These are phyloP conservation scores for Opisthograptis luteolata DNA, from an alignment of 2,888 invertebrate species.

Conservation along the genomic window DNA sequence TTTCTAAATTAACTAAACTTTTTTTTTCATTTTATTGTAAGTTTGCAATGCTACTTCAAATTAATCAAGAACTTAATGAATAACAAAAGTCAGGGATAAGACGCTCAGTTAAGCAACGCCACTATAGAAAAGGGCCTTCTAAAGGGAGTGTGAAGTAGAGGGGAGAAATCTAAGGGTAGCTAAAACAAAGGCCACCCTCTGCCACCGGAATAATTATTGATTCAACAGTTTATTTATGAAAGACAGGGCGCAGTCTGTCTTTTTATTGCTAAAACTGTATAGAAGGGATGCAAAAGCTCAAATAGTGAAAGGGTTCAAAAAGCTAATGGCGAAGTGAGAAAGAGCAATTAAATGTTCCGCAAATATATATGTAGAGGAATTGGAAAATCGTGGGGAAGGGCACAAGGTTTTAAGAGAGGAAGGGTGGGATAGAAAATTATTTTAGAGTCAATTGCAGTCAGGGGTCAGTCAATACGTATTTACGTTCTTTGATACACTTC, in stretches of 20 bases:
- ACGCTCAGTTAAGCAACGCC: conserved; percentile 60
- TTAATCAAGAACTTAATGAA: conserved; percentile 8
- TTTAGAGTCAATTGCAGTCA: too few relatives aligned
- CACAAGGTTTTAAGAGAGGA: too few relatives aligned
- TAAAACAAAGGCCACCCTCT: conserved; percentile 68
- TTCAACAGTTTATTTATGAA: conserved; percentile 61
- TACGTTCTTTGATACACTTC: too few relatives aligned
- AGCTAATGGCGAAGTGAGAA: conserved; percentile 24
- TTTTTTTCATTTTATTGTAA: too few relatives aligned
- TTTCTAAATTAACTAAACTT: too few relatives aligned
- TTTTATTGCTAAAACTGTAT: conserved; percentile 59
- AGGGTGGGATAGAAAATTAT: too few relatives aligned
- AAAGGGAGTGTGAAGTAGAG: conserved; percentile 59
- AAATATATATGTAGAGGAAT: conserved; percentile 12
- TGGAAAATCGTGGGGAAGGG: conserved; percentile 4
- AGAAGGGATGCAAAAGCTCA: conserved; percentile 17
- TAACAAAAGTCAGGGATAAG: conserved; percentile 13
- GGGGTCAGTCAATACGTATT: too few relatives aligned
- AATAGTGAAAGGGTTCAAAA: conserved; percentile 23
- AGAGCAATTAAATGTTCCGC: conserved; percentile 29
- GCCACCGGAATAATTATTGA: conserved; percentile 65
- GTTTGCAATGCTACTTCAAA: neutral
- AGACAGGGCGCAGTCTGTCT: conserved; percentile 62
- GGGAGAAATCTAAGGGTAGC: conserved; percentile 55
- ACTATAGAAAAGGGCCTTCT: conserved; percentile 70